phyloP scores from a whole-genome alignment of 2,113 vertebrate species.

The Sylvietta virens region DNA sequence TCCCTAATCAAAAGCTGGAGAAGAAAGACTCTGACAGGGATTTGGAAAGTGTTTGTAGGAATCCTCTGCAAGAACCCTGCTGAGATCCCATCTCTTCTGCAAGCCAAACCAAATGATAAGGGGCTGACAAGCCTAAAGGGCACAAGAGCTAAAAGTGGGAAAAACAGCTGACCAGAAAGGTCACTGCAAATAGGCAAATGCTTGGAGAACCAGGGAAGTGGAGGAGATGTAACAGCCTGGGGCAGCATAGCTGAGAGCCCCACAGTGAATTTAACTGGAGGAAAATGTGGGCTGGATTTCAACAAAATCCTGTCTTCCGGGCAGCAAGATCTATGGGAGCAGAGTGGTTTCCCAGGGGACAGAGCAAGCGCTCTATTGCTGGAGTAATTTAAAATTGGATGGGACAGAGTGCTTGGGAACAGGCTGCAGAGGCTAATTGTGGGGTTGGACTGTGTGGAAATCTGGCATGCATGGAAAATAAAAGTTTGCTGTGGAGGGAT shows the following conservation, averaged over 20 bases:
- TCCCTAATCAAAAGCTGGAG: neutral
- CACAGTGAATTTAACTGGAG: neutral
- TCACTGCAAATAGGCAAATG: neutral
- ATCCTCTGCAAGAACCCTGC: neutral
- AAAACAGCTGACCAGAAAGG: slow-evolving; percentile 3
- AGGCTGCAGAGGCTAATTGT: slow-evolving; percentile 23
- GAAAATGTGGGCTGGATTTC: slow-evolving; percentile 16
- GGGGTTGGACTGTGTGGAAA: slow-evolving; percentile 12
- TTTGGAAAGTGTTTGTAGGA: neutral
- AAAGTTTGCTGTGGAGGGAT: neutral
- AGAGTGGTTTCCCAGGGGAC: slow-evolving; percentile 17
- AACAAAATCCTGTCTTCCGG: neutral
- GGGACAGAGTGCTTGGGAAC: slow-evolving; percentile 63
- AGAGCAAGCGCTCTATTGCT: neutral
- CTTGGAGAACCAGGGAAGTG: neutral
- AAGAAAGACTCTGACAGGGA: neutral
- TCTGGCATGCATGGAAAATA: neutral
- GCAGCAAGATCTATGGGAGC: slow-evolving; percentile 21
- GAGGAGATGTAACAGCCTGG: neutral
- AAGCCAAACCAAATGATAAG: neutral
- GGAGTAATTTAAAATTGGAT: slow-evolving; percentile 60
- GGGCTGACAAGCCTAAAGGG: slow-evolving; percentile 11
- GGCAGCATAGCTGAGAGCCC: neutral
- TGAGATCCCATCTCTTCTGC: neutral
- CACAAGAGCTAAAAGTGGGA: neutral